These are phyloP conservation scores for Diaprepes abbreviatus DNA, from an alignment of 2,888 invertebrate species.

Conservation along the genomic window DNA sequence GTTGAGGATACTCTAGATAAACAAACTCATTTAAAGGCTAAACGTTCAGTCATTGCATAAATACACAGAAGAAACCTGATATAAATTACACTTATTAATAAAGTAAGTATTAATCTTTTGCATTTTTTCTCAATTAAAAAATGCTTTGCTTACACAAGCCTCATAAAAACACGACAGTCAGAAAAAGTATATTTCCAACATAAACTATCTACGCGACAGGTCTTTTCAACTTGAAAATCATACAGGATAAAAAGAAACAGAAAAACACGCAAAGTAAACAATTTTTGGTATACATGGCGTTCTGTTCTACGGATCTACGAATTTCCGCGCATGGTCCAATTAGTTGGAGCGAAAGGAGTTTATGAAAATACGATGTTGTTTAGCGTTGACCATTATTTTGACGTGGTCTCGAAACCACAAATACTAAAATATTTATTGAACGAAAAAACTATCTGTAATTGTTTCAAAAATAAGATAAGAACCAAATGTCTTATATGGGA, in stretches of 20 bases:
- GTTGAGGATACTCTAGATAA: not conserved
- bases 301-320: constrained; percentile 4
- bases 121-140: not conserved
- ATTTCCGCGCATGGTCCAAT: not conserved
- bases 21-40: not conserved
- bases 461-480: too few relatives aligned
- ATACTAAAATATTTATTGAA: too few relatives aligned
- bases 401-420: too few relatives aligned
- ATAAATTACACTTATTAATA: constrained; percentile 6
- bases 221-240: not conserved
- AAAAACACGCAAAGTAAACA: not conserved
- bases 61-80: not conserved
- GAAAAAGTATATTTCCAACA: not conserved
- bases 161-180: constrained; percentile 4
- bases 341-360: not conserved
- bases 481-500: too few relatives aligned
- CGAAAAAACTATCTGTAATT: too few relatives aligned
- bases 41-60: constrained; percentile 1
- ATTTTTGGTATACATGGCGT: not conserved
- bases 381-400: too few relatives aligned
- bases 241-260: not conserved
- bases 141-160: constrained; percentile 16
- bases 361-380: not conserved
- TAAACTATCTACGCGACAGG: not conserved
- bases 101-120: not conserved